phyloP scores from a whole-genome alignment of 2,888 invertebrate species.

The Heliconius erato region DNA sequence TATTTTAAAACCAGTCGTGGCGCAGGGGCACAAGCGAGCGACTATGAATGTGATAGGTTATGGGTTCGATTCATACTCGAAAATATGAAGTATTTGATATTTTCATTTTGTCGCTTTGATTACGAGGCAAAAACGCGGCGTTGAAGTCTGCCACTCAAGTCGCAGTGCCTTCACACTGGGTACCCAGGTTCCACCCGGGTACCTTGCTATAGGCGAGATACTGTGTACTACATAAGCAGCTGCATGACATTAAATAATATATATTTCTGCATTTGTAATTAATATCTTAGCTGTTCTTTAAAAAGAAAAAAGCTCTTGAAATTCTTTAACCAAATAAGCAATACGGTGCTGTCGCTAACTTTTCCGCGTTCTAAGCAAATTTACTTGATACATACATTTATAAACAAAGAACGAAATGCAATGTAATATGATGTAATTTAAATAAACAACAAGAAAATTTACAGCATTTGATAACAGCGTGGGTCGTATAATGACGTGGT shows the following conservation, averaged over 20 bases:
- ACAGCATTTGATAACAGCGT: slow-evolving; percentile 56
- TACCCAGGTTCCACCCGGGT: neutral
- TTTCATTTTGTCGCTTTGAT: no score
- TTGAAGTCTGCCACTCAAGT: no score
- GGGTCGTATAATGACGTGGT: slow-evolving; percentile 68
- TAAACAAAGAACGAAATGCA: neutral
- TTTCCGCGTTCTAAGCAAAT: slow-evolving; percentile 19
- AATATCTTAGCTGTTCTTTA: neutral
- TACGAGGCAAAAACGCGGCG: no score
- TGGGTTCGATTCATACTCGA: no score
- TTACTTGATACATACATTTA: neutral
- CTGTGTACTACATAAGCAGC: no score
- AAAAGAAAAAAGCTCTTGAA: slow-evolving; percentile 18
- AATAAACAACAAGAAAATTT: slow-evolving; percentile 8
- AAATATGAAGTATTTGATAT: no score
- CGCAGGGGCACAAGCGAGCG: no score
- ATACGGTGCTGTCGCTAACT: neutral
- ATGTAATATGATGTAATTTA: neutral
- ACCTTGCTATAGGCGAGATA: neutral
- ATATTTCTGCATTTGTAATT: neutral
- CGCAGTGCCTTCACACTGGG: no score
- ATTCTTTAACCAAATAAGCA: slow-evolving; percentile 13
- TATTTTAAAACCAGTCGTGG: no score
- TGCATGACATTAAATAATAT: no score
- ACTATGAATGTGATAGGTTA: no score